These are phyloP conservation scores for Melanotaenia maccullochi DNA, from an alignment of 2,797 vertebrate species.

Conservation along the genomic window DNA sequence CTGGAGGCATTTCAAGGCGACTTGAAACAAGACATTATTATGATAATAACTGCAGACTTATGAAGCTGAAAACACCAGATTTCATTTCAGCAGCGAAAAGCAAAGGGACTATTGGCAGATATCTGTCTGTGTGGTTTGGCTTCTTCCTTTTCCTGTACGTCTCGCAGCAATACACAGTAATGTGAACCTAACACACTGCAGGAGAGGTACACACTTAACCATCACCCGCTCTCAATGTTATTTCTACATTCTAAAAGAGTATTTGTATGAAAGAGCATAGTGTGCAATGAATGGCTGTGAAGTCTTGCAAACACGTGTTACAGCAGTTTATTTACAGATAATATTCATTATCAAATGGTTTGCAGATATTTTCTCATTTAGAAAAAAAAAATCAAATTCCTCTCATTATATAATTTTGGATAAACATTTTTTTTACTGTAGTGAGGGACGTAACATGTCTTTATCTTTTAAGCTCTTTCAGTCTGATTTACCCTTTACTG, in stretches of 20 bases:
- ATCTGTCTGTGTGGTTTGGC: constrained; percentile 44
- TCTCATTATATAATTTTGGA: neutral
- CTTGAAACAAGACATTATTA: constrained; percentile 83
- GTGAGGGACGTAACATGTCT: neutral
- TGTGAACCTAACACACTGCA: constrained; percentile 3
- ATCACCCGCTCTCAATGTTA: neutral
- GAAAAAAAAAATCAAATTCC: neutral
- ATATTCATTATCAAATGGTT: neutral
- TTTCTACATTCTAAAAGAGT: neutral
- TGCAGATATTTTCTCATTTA: neutral
- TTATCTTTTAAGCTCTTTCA: neutral
- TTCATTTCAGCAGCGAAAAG: constrained; percentile 52
- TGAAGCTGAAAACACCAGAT: constrained; percentile 66
- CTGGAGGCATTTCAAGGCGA: constrained; percentile 77
- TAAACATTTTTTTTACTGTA: neutral
- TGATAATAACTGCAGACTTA: constrained; percentile 80
- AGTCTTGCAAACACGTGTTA: neutral
- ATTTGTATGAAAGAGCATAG: neutral
- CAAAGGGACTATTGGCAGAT: constrained; percentile 31
- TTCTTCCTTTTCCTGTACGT: constrained; percentile 53
- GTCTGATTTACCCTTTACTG: neutral
- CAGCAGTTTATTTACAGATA: neutral
- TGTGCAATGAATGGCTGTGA: neutral
- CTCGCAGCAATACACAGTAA: constrained; percentile 35
- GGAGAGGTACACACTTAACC: constrained; percentile 15